Evolutionary conservation across 1,140 invertebrate genomes (phyloP).

Genomic region (Drosophila bifasciata): DNA sequence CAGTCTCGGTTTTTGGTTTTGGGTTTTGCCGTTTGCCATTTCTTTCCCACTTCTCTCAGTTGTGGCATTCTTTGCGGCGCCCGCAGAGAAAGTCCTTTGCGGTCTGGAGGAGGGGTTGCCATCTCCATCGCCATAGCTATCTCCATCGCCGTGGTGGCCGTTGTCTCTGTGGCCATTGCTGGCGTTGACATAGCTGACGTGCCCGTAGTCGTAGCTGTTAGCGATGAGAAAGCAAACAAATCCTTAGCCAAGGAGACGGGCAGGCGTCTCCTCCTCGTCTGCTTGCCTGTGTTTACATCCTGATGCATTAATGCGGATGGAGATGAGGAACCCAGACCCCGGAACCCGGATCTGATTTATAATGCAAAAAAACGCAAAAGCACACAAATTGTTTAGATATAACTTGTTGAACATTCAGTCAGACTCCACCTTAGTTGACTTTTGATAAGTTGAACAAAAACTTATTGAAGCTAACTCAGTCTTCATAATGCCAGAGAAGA

Average conservation of each 20-base stretch:
- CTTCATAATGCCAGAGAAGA: too few species aligned
- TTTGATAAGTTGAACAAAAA: neutral
- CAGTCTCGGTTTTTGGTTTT: constrained; percentile 13
- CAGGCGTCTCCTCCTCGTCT: neutral
- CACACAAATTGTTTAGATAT: constrained; percentile 17
- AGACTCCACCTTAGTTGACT: neutral
- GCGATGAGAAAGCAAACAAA: constrained; percentile 58
- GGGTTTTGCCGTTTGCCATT: constrained; percentile 15
- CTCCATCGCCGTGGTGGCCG: constrained; percentile 1
- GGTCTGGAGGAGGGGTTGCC: constrained; percentile 27
- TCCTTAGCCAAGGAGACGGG: constrained; percentile 33
- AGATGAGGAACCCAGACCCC: constrained; percentile 2
- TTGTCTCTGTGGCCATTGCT: constrained; percentile 12
- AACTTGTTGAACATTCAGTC: constrained; percentile 37
- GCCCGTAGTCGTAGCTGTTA: constrained; percentile 28
- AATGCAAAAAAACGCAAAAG: constrained; percentile 18
- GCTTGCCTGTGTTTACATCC: constrained; percentile 29
- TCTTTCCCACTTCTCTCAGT: constrained; percentile 17
- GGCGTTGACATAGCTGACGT: constrained; percentile 50
- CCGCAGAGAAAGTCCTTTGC: constrained; percentile 42
- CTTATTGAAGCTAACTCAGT: too few species aligned
- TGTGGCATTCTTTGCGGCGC: constrained; percentile 60
- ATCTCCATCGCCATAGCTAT: constrained; percentile 12
- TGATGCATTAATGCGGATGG: constrained; percentile 43
- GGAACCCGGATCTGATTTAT: constrained; percentile 31